phyloP scores from a whole-genome alignment of 1,140 invertebrate species.

The Coptotermes formosanus region DNA sequence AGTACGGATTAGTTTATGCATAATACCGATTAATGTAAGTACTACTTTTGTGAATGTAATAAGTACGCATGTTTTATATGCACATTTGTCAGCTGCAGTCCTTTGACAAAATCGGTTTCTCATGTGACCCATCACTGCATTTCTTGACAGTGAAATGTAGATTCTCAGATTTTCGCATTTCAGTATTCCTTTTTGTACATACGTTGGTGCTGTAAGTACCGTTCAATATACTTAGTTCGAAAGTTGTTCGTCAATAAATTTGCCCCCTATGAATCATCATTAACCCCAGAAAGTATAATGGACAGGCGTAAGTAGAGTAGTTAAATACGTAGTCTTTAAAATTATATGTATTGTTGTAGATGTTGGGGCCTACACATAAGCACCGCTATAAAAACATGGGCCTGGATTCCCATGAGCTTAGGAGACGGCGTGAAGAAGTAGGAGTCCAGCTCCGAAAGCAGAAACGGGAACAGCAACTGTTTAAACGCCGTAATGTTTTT shows the following conservation, averaged over 20 bases:
- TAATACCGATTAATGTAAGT: background rate
- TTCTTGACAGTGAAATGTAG: background rate
- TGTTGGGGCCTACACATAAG: constrained; percentile 78
- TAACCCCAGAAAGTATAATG: background rate
- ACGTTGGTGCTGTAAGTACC: background rate
- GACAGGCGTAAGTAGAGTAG: background rate
- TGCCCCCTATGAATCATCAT: constrained; percentile 14
- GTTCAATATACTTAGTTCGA: background rate
- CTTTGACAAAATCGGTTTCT: constrained; percentile 24
- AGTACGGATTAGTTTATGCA: background rate
- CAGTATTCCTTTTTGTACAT: background rate
- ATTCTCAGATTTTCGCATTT: background rate
- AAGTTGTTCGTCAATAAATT: background rate
- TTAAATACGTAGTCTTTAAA: background rate
- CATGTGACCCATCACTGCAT: constrained; percentile 1
- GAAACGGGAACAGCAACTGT: constrained; percentile 89
- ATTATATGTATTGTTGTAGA: constrained; percentile 45
- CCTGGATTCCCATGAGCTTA: constrained; percentile 86
- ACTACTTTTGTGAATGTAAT: background rate
- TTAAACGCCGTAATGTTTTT: constrained; percentile 85
- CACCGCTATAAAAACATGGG: constrained; percentile 94
- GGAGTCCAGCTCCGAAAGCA: constrained; percentile 94
- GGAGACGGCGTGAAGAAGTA: constrained; percentile 91
- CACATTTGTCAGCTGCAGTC: constrained; percentile 4
- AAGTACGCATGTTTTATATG: background rate